Conservation (phyloP, 2,888 invertebrate genomes). For the Cheilosia scutellata region DNA sequence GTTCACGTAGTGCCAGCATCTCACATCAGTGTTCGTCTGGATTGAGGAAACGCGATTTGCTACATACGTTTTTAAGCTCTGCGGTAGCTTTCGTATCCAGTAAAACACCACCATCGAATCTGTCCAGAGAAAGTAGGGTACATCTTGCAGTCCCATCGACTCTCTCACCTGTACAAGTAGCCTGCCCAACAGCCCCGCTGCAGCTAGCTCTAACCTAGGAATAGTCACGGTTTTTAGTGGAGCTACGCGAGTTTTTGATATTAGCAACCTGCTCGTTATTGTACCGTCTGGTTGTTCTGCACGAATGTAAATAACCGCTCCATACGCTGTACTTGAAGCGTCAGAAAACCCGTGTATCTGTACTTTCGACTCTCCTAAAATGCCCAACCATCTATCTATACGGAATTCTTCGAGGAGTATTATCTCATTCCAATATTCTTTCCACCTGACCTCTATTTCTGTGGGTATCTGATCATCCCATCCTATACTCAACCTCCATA, state of each 20-base stretch:
- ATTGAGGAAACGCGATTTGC: constrained; percentile 44
- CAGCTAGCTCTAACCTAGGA: too few relatives aligned
- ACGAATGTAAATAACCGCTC: constrained; percentile 44
- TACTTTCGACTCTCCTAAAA: neutral
- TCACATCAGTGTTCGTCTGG: constrained; percentile 20
- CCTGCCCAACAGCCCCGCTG: neutral
- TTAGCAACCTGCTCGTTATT: neutral
- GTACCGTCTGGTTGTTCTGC: constrained; percentile 3
- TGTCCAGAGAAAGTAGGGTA: constrained; percentile 33
- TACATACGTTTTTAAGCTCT: neutral
- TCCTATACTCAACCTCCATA: constrained; percentile 17
- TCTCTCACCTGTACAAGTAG: neutral
- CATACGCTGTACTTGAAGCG: constrained; percentile 23
- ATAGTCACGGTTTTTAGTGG: too few relatives aligned
- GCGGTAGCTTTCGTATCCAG: constrained; percentile 32
- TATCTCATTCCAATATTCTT: constrained; percentile 19
- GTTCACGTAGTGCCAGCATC: constrained; percentile 27
- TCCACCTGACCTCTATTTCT: constrained; percentile 35
- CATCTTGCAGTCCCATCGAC: neutral
- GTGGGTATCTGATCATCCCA: constrained; percentile 33
- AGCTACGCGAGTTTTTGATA: constrained; percentile 30
- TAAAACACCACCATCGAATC: constrained; percentile 54
- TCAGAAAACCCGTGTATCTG: constrained; percentile 34
- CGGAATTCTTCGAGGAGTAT: constrained; percentile 14
- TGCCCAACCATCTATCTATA: constrained; percentile 42